phyloP scores from a whole-genome alignment of 2,797 vertebrate species.

The Falco rusticolus region DNA sequence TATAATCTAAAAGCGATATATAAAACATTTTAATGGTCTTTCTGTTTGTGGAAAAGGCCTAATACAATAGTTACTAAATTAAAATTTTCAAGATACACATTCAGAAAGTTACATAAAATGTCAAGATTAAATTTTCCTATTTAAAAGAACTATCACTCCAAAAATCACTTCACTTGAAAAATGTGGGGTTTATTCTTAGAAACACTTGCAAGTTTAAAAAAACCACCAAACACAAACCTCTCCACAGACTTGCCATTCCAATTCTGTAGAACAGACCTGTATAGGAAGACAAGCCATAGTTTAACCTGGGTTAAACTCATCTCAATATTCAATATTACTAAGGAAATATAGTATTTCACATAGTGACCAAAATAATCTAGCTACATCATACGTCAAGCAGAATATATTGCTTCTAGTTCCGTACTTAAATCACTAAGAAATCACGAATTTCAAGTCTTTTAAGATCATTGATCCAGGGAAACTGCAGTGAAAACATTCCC shows the following conservation, averaged over 20 bases:
- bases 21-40: background rate
- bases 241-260: background rate
- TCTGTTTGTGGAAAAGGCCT: background rate
- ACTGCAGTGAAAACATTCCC: background rate
- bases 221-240: accelerated
- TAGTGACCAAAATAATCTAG: background rate
- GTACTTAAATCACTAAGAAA: background rate
- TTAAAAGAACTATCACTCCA: background rate
- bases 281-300: background rate
- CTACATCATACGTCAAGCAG: background rate
- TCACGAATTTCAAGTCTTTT: background rate
- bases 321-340: background rate
- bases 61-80: background rate
- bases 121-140: background rate
- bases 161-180: background rate
- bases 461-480: background rate
- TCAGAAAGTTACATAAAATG: background rate
- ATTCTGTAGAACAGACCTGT: background rate
- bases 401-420: background rate
- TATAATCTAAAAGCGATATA: background rate
- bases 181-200: background rate
- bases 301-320: background rate
- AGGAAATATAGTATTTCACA: background rate
- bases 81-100: background rate
- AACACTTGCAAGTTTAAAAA: background rate